Conservation (phyloP, 2,113 vertebrate species). For the Puntigrus tetrazona region DNA sequence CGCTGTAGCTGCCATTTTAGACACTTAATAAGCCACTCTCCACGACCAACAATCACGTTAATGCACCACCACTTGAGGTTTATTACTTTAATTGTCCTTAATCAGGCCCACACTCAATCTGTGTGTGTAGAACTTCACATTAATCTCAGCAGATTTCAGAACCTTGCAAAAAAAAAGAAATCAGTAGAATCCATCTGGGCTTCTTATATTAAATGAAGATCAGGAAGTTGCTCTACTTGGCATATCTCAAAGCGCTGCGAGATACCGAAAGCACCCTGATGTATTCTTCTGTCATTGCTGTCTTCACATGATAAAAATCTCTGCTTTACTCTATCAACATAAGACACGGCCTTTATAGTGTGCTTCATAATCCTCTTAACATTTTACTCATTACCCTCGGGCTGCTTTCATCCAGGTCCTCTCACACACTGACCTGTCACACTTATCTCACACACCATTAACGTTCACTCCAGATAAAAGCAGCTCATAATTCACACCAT, state of each 20-base stretch:
- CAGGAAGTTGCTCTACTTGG: neutral
- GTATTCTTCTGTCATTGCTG: constrained; percentile 1
- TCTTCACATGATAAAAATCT: constrained; percentile 34
- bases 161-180: neutral
- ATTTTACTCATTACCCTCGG: constrained; percentile 39
- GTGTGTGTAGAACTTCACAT: neutral
- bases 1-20: neutral
- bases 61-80: neutral
- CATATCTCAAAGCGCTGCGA: constrained; percentile 1
- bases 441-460: constrained; percentile 34
- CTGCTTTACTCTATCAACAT: constrained; percentile 2
- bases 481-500: constrained; percentile 28
- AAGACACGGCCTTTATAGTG: constrained; percentile 28
- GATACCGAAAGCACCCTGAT: constrained; percentile 1
- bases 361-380: constrained; percentile 43
- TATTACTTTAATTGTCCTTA: constrained; percentile 11
- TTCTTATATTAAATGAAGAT: neutral
- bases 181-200: neutral
- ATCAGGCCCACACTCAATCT: neutral
- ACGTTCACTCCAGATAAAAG: constrained; percentile 13
- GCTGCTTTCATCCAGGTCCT: constrained; percentile 29
- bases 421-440: constrained; percentile 26
- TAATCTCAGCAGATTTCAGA: neutral
- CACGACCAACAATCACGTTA: neutral
- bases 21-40: constrained; percentile 1